Evolutionary conservation across 2,113 vertebrate genomes (phyloP), one percentile per base, ranked within the genome.

Genomic region (Dendrocopos noguchii): DNA sequence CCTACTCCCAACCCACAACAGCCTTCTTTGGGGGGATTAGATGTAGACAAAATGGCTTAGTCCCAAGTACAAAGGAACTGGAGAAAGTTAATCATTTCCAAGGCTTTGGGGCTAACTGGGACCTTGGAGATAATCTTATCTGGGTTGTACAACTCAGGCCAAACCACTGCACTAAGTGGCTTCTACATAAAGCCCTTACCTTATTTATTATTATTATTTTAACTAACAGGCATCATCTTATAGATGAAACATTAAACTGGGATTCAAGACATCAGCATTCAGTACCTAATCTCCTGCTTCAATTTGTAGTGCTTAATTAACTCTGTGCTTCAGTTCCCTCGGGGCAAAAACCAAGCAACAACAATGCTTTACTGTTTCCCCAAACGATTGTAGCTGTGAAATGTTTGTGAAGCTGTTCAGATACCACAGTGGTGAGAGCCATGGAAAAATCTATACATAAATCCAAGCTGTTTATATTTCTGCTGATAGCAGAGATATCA

Each of bases 391-490:
- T 80, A 80, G 60, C 29, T 81, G 71, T 55, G 42, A 80, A 94
- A 46, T 60, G 68, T 91, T 91, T 93, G 79, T 66, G 36, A 67
- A 87, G 72, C 80, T 2, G 2, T 80, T 88, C 68, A 67, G 88
- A 91, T 89, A 60, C 84, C 79, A 82, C 47, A 87, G 84, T 47
- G 57, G 68, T 91, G 84, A 93, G 67, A 90, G 66, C 18, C 56
- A 52, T 75, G 80, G 94, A 94, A 95, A 68, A 88, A 86, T 72
- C 91, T 87, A 63, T 76, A 79, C 80, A 86, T 93, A 90, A 91
- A 86, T 39, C 90, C 90, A 34, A 57, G 39, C 18, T 93, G 84
- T 95, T 93, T 96, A 60, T 36, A 33, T 90, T 93, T 81, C 84
- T 96, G n/a, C 67, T 81, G 91, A 90, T 91, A 84, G 77, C 50